Conservation (phyloP, 2,797 vertebrate species). For the Labeo calbasu region DNA sequence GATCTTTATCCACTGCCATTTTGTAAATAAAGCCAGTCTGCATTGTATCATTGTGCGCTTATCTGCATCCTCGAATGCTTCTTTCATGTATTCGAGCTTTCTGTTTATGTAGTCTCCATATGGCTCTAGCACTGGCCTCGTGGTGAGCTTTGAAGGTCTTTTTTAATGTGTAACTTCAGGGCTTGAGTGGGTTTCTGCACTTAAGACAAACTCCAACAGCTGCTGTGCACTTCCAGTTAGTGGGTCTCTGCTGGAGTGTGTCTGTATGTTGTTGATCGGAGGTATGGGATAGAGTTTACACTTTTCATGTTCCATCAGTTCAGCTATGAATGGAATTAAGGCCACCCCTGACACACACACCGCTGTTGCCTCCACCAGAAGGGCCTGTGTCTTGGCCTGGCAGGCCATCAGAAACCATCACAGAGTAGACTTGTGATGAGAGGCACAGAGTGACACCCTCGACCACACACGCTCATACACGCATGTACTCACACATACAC, state of each 20-base stretch:
- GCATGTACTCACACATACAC: conserved; percentile 48
- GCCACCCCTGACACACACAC: conserved; percentile 47
- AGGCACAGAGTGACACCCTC: conserved; percentile 57
- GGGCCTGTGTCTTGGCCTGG: conserved; percentile 44
- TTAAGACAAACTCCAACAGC: conserved; percentile 54
- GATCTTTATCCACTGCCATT: conserved; percentile 10
- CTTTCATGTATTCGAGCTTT: conserved; percentile 54
- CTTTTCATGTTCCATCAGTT: conserved; percentile 53
- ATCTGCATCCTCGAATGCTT: conserved; percentile 45
- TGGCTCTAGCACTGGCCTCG: conserved; percentile 47
- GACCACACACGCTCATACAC: conserved; percentile 50
- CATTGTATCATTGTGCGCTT: conserved; percentile 45
- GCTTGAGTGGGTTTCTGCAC: conserved; percentile 47
- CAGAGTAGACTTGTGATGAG: conserved; percentile 59
- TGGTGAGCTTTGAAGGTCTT: conserved; percentile 57
- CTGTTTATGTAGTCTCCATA: conserved; percentile 53
- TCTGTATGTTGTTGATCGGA: conserved; percentile 39
- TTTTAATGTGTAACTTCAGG: conserved; percentile 46
- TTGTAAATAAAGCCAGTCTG: conserved; percentile 44
- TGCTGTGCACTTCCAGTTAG: conserved; percentile 47
- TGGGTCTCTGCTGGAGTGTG: conserved; percentile 27
- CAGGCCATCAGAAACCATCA: conserved; percentile 63
- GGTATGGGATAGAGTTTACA: conserved; percentile 55
- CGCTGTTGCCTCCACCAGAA: conserved; percentile 43
- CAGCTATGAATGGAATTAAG: conserved; percentile 50